Conservation (phyloP, 1,140 invertebrate genomes). For the Diuraphis noxia region DNA sequence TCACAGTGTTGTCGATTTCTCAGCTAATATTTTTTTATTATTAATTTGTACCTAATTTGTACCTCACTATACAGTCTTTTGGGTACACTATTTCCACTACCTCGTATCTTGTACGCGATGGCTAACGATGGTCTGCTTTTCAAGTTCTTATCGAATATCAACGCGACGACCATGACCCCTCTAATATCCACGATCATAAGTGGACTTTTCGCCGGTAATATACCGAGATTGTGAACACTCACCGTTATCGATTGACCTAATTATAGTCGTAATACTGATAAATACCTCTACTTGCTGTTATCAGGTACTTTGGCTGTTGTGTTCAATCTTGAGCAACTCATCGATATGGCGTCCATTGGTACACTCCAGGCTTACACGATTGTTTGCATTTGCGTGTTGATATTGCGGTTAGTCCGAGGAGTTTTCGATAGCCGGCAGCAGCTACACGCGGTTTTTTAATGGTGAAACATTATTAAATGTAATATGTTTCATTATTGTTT, state of each 20-base stretch:
- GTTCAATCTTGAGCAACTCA: slow-evolving; percentile 84
- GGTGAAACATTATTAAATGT: neutral
- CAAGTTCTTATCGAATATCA: slow-evolving; percentile 74
- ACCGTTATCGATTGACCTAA: too few species aligned
- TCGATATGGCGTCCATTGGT: slow-evolving; percentile 95
- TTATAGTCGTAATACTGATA: too few species aligned
- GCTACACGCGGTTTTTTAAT: neutral
- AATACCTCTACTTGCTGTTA: slow-evolving; percentile 12
- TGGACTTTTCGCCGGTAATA: slow-evolving; percentile 57
- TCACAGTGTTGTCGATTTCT: neutral
- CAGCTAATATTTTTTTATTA: too few species aligned
- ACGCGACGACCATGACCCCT: slow-evolving; percentile 58
- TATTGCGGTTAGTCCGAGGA: slow-evolving; percentile 69
- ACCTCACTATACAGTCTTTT: slow-evolving; percentile 69
- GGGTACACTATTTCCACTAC: slow-evolving; percentile 80
- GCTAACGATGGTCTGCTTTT: slow-evolving; percentile 83
- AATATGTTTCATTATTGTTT: neutral
- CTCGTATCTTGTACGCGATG: slow-evolving; percentile 86
- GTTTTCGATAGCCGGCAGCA: too few species aligned
- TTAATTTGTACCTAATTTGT: neutral
- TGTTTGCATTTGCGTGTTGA: slow-evolving; percentile 83
- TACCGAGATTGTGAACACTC: neutral
- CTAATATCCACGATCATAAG: slow-evolving; percentile 57
- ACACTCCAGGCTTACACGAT: slow-evolving; percentile 91
- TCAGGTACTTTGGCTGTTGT: slow-evolving; percentile 78